These are phyloP conservation scores for Lochmaea capreae DNA, from an alignment of 2,888 invertebrate species.

Conservation along the genomic window DNA sequence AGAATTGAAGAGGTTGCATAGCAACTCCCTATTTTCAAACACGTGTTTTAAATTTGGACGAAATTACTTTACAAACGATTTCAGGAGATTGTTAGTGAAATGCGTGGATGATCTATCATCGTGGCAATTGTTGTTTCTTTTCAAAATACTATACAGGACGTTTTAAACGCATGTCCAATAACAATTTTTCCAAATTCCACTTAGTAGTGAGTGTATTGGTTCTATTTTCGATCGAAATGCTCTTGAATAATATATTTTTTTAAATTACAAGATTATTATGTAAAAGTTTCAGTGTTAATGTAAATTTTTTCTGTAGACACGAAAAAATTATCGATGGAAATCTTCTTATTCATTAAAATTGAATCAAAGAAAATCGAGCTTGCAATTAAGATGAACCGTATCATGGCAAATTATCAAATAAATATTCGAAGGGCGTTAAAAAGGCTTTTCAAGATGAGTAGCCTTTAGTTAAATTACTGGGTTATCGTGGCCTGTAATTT, in stretches of 20 bases:
- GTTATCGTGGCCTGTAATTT: slow-evolving; percentile 62
- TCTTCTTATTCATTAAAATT: slow-evolving; percentile 20
- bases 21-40: slow-evolving; percentile 26
- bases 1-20: slow-evolving; percentile 2
- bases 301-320: background rate
- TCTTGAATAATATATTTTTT: too few species aligned
- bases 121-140: slow-evolving; percentile 32
- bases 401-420: slow-evolving; percentile 48
- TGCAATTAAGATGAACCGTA: slow-evolving; percentile 50
- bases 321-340: slow-evolving; percentile 1
- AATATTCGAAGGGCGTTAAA: slow-evolving; percentile 42
- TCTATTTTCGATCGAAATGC: too few species aligned
- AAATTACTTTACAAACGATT: slow-evolving; percentile 37
- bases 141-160: slow-evolving; percentile 10
- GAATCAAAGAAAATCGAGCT: slow-evolving; percentile 44
- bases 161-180: background rate
- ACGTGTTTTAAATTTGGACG: slow-evolving; percentile 48
- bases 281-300: too few species aligned
- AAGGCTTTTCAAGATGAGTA: slow-evolving; percentile 55
- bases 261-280: too few species aligned
- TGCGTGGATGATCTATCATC: slow-evolving; percentile 40
- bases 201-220: too few species aligned
- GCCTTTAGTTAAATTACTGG: slow-evolving; percentile 60
- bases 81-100: slow-evolving; percentile 40
- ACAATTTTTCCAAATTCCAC: too few species aligned